phyloP scores from a whole-genome alignment of 1,140 invertebrate genomes.

The Musca domestica region DNA sequence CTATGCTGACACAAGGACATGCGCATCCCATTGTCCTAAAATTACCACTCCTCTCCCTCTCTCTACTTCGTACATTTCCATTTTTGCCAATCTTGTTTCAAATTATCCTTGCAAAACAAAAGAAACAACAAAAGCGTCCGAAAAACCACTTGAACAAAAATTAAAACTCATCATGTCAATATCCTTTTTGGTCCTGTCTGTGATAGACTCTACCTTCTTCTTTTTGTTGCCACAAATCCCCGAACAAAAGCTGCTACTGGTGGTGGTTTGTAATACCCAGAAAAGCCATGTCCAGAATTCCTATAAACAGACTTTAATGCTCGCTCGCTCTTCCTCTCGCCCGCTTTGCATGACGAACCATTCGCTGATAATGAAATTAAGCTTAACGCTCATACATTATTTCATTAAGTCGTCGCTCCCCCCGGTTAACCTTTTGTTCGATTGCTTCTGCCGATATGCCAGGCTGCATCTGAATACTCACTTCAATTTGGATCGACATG shows the following conservation, averaged over 20 bases:
- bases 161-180: constrained; percentile 20
- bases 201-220: background rate
- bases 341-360: too few relatives aligned
- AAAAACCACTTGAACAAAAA: constrained; percentile 19
- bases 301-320: too few relatives aligned
- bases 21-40: too few relatives aligned
- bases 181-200: constrained; percentile 1
- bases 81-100: background rate
- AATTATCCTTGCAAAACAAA: constrained; percentile 4
- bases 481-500: too few relatives aligned
- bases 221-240: too few relatives aligned
- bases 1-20: background rate
- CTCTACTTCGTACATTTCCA: background rate
- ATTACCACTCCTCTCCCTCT: too few relatives aligned
- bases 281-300: too few relatives aligned
- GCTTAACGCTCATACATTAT: constrained; percentile 7
- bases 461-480: background rate
- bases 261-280: too few relatives aligned
- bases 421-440: constrained; percentile 10
- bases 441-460: constrained; percentile 6
- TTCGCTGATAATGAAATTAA: constrained; percentile 13
- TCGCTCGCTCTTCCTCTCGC: too few relatives aligned
- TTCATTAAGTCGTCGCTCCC: background rate
- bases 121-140: background rate
- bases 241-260: too few relatives aligned